These are phyloP conservation scores for Cranoglanis bouderius DNA, from an alignment of 2,113 vertebrate genomes.

Conservation along the genomic window DNA sequence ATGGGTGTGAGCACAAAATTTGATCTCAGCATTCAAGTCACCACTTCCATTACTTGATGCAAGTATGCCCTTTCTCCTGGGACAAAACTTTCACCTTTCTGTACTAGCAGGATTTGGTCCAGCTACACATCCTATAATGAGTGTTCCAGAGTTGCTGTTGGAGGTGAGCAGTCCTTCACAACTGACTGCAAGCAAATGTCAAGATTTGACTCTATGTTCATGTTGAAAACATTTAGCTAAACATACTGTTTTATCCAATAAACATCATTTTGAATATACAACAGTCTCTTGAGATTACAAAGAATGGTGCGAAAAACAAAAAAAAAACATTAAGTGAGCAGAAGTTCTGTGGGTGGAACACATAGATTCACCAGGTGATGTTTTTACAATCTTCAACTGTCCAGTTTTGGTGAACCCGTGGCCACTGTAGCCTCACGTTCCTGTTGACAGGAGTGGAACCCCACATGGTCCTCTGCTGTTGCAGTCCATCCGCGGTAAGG, in stretches of 20 bases:
- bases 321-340: not conserved
- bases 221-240: not conserved
- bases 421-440: not conserved
- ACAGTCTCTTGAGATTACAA: not conserved
- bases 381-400: no score
- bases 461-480: not conserved
- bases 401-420: not conserved
- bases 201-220: not conserved
- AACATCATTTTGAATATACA: not conserved
- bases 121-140: not conserved
- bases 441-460: no score
- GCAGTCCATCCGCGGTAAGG: not conserved
- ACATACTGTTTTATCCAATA: not conserved
- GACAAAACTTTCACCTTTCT: not conserved
- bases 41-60: not conserved
- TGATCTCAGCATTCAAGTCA: not conserved
- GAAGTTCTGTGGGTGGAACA: not conserved
- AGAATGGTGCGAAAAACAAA: no score
- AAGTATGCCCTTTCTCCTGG: not conserved
- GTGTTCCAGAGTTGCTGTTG: not conserved
- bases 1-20: conserved; percentile 13
- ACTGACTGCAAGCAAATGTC: not conserved
- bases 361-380: not conserved
- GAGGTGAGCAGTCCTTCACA: not conserved
- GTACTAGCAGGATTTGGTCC: not conserved